A percentile compares a stretch with the other conserved stretches of the same genome.
These are phyloP conservation scores for Euzetes globulus DNA, from an alignment of 2,888 invertebrate species.

Conservation along the genomic window DNA sequence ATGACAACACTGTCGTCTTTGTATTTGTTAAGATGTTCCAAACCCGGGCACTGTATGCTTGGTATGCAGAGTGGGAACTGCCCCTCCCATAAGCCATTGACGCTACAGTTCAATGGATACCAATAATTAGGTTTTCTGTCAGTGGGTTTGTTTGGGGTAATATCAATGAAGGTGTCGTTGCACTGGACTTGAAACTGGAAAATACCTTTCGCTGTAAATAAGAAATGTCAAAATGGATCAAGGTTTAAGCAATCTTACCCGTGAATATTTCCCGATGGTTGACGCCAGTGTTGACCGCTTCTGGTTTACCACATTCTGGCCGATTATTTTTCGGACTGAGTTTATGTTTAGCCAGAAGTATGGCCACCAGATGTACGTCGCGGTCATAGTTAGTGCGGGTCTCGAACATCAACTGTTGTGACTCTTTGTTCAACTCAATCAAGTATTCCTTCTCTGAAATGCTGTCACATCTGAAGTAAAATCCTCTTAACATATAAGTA, in stretches of 20 bases:
- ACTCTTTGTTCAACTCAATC: background rate
- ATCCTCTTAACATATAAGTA: background rate
- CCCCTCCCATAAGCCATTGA: constrained; percentile 15
- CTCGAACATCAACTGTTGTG: background rate
- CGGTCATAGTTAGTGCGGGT: background rate
- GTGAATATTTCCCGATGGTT: background rate
- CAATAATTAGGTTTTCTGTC: background rate
- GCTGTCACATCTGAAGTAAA: constrained; percentile 6
- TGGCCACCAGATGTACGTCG: constrained; percentile 1
- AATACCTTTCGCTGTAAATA: background rate
- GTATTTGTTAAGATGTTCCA: background rate
- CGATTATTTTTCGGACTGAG: background rate
- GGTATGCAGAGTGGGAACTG: constrained; percentile 8
- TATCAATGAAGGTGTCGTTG: constrained; percentile 17
- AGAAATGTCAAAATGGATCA: background rate
- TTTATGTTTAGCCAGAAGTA: constrained; percentile 3
- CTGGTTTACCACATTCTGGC: constrained; percentile 17
- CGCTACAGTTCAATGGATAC: constrained; percentile 19
- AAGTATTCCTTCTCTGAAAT: constrained; percentile 8
- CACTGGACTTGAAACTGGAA: constrained; percentile 11
- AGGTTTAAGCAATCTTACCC: background rate
- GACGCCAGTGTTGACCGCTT: background rate
- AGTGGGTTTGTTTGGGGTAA: background rate
- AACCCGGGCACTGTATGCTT: background rate
- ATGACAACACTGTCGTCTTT: constrained; percentile 10